Conservation (phyloP, 2,888 invertebrate species). For the Cheilosia pagana region DNA sequence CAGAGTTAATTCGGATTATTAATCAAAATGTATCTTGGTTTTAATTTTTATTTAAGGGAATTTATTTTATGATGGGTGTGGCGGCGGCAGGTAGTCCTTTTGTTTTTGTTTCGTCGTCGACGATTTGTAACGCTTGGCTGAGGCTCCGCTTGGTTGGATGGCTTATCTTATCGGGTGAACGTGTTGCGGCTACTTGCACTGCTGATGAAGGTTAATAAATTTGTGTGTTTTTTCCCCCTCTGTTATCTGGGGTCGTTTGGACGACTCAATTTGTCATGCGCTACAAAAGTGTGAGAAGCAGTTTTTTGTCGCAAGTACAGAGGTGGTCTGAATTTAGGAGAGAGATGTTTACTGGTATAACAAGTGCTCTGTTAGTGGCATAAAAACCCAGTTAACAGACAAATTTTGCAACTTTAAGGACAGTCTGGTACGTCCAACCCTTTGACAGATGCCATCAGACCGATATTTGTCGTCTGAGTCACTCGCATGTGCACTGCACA, state of each 20-base stretch:
- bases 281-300: slow-evolving; percentile 66
- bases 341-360: too few species aligned
- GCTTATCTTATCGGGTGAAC: slow-evolving; percentile 70
- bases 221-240: slow-evolving; percentile 10
- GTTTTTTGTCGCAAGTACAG: slow-evolving; percentile 6
- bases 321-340: too few species aligned
- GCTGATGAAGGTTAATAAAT: slow-evolving; percentile 72
- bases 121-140: slow-evolving; percentile 70
- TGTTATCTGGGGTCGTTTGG: slow-evolving; percentile 48
- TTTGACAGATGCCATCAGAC: too few species aligned
- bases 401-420: too few species aligned
- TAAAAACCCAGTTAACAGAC: too few species aligned
- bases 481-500: slow-evolving; percentile 2
- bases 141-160: slow-evolving; percentile 15
- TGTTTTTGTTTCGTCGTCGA: slow-evolving; percentile 39
- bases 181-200: slow-evolving; percentile 73
- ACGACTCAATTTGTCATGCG: slow-evolving; percentile 72
- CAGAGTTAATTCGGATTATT: slow-evolving; percentile 72
- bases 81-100: slow-evolving; percentile 67
- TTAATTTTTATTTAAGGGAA: slow-evolving; percentile 34
- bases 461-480: too few species aligned
- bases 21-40: slow-evolving; percentile 64
- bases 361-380: too few species aligned
- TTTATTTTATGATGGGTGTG: slow-evolving; percentile 61
- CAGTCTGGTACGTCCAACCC: too few species aligned